Conservation (phyloP, 2,113 vertebrate species). For the Plecotus auritus region DNA sequence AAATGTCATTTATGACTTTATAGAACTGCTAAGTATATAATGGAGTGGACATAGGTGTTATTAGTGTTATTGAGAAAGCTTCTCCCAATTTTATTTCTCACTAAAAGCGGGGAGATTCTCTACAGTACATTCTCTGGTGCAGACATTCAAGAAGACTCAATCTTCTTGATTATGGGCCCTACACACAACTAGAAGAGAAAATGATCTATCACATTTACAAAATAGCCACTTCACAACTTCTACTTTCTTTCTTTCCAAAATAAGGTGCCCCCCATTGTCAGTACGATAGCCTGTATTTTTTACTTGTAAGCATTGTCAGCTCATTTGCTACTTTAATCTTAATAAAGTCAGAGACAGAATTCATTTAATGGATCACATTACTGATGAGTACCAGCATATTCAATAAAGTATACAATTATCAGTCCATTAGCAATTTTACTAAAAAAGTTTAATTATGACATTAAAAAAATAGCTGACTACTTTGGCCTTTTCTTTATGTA, state of each 20-base stretch:
- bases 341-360: slow-evolving; percentile 28
- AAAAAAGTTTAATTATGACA: slow-evolving; percentile 46
- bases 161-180: neutral
- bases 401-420: slow-evolving; percentile 52
- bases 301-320: slow-evolving; percentile 40
- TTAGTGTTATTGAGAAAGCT: neutral
- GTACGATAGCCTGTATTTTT: neutral
- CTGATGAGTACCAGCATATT: slow-evolving; percentile 38
- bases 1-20: neutral
- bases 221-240: neutral
- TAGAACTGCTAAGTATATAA: neutral
- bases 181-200: neutral
- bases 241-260: slow-evolving; percentile 24
- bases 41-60: neutral
- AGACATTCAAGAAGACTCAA: neutral
- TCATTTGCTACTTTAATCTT: slow-evolving; percentile 50
- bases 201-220: neutral
- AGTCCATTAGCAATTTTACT: slow-evolving; percentile 58
- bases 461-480: neutral
- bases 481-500: slow-evolving; percentile 43
- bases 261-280: neutral
- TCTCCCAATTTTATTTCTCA: neutral
- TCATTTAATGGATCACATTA: slow-evolving; percentile 52
- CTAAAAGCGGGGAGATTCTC: neutral
- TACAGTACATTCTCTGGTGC: neutral